phyloP scores from a whole-genome alignment of 1,140 invertebrate species.

The Micrasema minimum region DNA sequence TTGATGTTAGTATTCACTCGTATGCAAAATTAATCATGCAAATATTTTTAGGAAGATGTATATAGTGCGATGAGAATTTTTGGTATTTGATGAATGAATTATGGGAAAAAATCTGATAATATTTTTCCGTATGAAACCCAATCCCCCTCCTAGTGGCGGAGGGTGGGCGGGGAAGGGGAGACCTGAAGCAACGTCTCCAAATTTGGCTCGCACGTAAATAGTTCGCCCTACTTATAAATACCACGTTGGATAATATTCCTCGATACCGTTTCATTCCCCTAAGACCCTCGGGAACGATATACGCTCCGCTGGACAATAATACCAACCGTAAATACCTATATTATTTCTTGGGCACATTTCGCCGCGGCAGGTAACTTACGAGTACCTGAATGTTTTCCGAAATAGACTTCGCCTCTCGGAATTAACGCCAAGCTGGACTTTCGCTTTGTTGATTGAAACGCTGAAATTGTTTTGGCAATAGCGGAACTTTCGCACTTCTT shows the following conservation, averaged over 20 bases:
- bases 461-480: constrained; percentile 29
- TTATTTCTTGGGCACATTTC: background rate
- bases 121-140: constrained; percentile 10
- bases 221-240: constrained; percentile 50
- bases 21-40: background rate
- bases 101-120: background rate
- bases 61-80: no score
- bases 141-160: background rate
- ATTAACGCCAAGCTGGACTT: constrained; percentile 1
- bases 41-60: background rate
- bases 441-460: constrained; percentile 12
- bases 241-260: constrained; percentile 41
- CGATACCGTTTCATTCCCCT: constrained; percentile 55
- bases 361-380: background rate
- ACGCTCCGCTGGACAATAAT: constrained; percentile 6
- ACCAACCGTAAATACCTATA: constrained; percentile 19
- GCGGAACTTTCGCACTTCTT: constrained; percentile 10
- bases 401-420: no score
- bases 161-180: constrained; percentile 55
- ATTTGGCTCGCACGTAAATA: constrained; percentile 60
- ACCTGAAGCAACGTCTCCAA: constrained; percentile 58
- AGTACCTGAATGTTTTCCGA: background rate
- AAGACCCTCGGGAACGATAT: constrained; percentile 55
- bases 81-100: background rate
- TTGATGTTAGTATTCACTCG: background rate